phyloP scores from a whole-genome alignment of 92 coral and sea anemone species.

The Hydrozoanthus gracilis region DNA sequence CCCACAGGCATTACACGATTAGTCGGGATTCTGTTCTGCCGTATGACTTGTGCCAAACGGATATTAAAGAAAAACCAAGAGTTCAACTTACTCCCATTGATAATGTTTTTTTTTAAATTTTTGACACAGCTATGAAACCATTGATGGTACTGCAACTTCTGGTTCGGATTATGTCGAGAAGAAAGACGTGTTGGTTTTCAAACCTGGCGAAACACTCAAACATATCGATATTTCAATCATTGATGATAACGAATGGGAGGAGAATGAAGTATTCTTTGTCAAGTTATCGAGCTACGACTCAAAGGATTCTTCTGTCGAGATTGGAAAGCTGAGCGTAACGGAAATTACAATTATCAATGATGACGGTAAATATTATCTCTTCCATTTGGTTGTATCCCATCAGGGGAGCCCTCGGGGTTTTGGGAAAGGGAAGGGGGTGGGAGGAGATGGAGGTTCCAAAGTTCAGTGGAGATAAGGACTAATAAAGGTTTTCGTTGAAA shows the following conservation, averaged over 20 bases:
- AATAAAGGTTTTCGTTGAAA: too few relatives aligned
- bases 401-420: too few relatives aligned
- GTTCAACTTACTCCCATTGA: too few relatives aligned
- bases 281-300: constrained; percentile 82
- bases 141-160: constrained; percentile 90
- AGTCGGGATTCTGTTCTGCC: background rate
- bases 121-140: constrained; percentile 85
- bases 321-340: constrained; percentile 87
- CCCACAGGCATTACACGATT: too few relatives aligned
- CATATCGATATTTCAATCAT: constrained; percentile 88
- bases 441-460: too few relatives aligned
- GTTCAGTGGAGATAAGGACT: too few relatives aligned
- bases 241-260: constrained; percentile 99
- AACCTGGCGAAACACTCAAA: constrained; percentile 89
- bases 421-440: too few relatives aligned
- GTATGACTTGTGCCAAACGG: too few relatives aligned
- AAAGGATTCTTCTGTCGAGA: constrained; percentile 69
- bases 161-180: constrained; percentile 83
- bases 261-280: constrained; percentile 93
- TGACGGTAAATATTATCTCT: constrained; percentile 72
- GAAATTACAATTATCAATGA: constrained; percentile 97
- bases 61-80: too few relatives aligned
- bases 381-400: too few relatives aligned
- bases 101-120: background rate
- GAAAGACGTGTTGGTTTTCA: constrained; percentile 90